Evolutionary conservation across 2,113 vertebrate genomes (phyloP), one percentile per base, ranked within the genome.

Genomic region (Salvator merianae): DNA sequence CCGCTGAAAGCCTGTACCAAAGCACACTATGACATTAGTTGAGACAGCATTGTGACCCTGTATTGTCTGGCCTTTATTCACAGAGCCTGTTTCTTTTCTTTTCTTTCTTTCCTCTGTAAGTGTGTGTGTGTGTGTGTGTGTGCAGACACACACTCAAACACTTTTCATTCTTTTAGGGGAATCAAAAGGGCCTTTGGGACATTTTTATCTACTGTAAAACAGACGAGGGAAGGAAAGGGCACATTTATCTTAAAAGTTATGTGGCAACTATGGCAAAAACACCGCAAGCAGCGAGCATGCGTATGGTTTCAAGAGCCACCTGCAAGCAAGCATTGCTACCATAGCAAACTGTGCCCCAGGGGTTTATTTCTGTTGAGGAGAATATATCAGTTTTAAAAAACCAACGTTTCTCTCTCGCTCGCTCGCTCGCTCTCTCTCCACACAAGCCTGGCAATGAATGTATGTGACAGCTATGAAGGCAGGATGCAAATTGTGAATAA

Each of bases 1-100:
- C 91, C 92, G 95, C 95, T 96, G 93, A 96, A 94, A 88, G 94
- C 94, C 95, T 94, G 94, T 91, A 91, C 94, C 91, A 92, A 93
- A 94, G 94, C 94, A 84, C 91, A 93, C 97, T 96, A 96, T 95
- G 95, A 95, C 95, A 96, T 96, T 85, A 88, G 91, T 93, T 94
- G 95, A 91, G 96, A 97, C 96, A 93, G 95, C 95, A 96, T 96
- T 96, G 95, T 94, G 96, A 96, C 94, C 93, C 90, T 34, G 91
- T 86, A 97, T 98, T 99, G 98, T 98, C 95, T 93, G 91, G 93
- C 94, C 95, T 97, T 97, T 97, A 98, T 98, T 98, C 96, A 96
- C 95, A 94, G 95, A 74, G 96, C 94, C 70, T 91, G 87, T 93
- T 89, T 80, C 91, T 94, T 88, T 93, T 92, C 88, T 89, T 94